These are phyloP conservation scores for Sminthopsis crassicaudata DNA, from an alignment of 2,113 vertebrate species.

Conservation along the genomic window DNA sequence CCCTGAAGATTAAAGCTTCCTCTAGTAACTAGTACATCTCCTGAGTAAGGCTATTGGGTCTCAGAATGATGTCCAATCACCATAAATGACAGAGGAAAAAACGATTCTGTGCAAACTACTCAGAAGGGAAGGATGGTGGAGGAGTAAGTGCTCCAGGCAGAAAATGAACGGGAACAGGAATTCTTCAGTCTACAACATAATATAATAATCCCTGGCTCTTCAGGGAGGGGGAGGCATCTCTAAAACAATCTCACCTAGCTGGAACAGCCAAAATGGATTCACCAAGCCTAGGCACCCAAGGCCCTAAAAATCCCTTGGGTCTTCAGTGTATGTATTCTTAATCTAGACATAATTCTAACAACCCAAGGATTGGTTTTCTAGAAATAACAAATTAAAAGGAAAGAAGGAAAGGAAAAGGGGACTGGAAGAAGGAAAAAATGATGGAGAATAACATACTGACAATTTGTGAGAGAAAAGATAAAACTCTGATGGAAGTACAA, in stretches of 20 bases:
- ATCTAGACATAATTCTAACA: constrained; percentile 38
- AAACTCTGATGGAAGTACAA: not conserved
- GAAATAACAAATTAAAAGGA: constrained; percentile 58
- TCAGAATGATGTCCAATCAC: not conserved
- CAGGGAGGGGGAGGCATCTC: not conserved
- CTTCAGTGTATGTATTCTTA: constrained; percentile 16
- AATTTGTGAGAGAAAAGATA: not conserved
- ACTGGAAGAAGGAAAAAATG: not conserved
- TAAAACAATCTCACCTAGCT: not conserved
- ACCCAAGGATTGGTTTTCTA: constrained; percentile 23
- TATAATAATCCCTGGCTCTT: not conserved
- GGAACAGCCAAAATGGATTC: not conserved
- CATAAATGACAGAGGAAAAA: not conserved
- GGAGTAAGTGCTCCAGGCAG: not conserved
- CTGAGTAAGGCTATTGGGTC: not conserved
- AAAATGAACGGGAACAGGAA: not conserved
- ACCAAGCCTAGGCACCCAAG: not conserved
- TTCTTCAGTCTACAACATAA: not conserved
- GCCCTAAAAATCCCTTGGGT: not conserved
- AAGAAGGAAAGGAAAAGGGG: not conserved
- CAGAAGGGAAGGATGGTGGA: not conserved
- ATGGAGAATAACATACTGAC: not conserved
- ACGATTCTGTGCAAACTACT: not conserved
- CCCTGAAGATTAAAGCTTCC: not conserved
- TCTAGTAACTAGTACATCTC: not conserved